Conservation (phyloP, 2,113 vertebrate genomes). For the Vulpes vulpes region DNA sequence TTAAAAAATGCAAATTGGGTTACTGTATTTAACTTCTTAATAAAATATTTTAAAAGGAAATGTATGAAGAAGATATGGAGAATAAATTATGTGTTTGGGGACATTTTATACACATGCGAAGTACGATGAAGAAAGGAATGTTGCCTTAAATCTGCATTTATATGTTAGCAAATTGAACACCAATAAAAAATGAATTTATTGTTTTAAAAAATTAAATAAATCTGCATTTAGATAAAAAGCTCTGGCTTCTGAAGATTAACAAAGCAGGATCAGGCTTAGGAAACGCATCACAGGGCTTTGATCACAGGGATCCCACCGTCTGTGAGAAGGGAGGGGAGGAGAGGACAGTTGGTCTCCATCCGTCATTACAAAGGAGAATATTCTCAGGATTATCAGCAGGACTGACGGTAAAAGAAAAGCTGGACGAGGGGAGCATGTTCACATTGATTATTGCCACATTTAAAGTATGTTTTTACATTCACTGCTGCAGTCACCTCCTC, state of each 20-base stretch:
- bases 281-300: neutral
- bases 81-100: neutral
- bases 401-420: neutral
- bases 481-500: neutral
- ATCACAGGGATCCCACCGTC: neutral
- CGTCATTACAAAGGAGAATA: neutral
- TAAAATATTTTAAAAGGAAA: slow-evolving; percentile 4
- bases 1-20: slow-evolving; percentile 3
- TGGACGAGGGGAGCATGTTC: no score
- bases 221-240: neutral
- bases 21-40: neutral
- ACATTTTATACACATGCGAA: neutral
- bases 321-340: neutral
- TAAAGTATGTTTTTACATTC: neutral
- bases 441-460: neutral
- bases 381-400: neutral
- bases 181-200: no score
- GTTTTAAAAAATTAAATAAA: neutral
- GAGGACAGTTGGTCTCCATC: neutral
- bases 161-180: no score
- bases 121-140: neutral
- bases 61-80: neutral
- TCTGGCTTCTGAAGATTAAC: neutral
- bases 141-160: neutral
- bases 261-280: neutral